A percentile compares a stretch with the other conserved stretches of the same genome.
These are phyloP conservation scores for Chromobotia macracanthus DNA, from an alignment of 2,797 vertebrate species.

Conservation along the genomic window DNA sequence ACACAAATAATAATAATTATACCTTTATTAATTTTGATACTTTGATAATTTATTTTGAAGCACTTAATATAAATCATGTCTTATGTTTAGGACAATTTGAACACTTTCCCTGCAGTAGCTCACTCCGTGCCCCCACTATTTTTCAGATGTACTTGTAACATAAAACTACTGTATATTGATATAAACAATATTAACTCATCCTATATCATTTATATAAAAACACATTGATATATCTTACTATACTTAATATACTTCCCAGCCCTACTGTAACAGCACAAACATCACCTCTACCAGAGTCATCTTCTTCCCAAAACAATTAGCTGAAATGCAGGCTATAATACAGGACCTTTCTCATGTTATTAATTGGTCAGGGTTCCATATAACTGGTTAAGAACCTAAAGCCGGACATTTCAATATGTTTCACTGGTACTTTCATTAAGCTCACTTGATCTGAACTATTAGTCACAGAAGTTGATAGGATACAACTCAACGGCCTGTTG, in stretches of 20 bases:
- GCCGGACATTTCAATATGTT: neutral
- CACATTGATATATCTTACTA: no score
- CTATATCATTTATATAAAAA: no score
- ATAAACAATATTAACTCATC: no score
- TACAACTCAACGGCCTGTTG: constrained; percentile 1
- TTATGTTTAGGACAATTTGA: neutral
- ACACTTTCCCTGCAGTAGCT: no score
- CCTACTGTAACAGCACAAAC: neutral
- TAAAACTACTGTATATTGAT: no score
- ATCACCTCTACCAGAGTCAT: neutral
- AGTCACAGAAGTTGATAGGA: constrained; percentile 36
- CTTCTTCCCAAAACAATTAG: constrained; percentile 2
- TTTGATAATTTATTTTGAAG: no score
- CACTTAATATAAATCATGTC: no score
- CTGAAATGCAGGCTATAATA: neutral
- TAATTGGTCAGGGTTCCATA: neutral
- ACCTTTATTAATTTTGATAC: no score
- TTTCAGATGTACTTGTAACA: no score
- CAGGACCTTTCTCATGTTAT: neutral
- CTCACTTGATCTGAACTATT: neutral
- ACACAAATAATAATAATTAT: no score
- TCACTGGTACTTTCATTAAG: neutral
- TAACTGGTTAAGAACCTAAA: neutral
- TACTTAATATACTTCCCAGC: no score
- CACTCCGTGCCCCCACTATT: no score